Percentiles rank a stretch among this genome's conserved stretches.
Conservation (phyloP, 2,888 invertebrate genomes). For the Andrena dorsata region DNA sequence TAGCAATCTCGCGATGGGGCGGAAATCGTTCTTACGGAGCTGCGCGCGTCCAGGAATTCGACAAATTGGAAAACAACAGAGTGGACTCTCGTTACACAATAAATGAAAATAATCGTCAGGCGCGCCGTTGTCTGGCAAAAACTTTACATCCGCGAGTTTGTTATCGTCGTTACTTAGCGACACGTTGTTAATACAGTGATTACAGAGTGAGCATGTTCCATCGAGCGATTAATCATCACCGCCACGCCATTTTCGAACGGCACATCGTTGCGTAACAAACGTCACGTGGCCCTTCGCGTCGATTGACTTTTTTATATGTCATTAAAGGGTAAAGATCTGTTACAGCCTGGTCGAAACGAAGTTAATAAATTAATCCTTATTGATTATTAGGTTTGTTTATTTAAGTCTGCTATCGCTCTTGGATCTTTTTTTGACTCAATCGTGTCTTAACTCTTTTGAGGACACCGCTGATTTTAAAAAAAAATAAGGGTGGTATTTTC, state of each 20-base stretch:
- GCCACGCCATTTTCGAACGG: conserved; percentile 15
- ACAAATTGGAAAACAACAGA: conserved; percentile 13
- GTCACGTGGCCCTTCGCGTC: background rate
- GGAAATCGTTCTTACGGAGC: conserved; percentile 8
- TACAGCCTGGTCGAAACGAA: too few species aligned
- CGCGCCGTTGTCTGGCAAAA: conserved; percentile 4
- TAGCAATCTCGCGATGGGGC: conserved; percentile 6
- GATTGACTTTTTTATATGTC: background rate
- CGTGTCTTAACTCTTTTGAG: too few species aligned
- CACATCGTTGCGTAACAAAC: conserved; percentile 28
- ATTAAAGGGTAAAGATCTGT: too few species aligned
- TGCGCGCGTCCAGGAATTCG: background rate
- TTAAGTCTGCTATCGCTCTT: too few species aligned
- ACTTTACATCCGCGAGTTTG: conserved; percentile 46
- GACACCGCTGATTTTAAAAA: too few species aligned
- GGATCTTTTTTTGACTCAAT: too few species aligned
- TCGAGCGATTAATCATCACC: conserved; percentile 40
- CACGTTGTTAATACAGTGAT: conserved; percentile 38
- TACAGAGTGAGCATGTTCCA: conserved; percentile 31
- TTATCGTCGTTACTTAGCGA: conserved; percentile 57
- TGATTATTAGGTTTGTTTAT: too few species aligned
- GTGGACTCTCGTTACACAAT: conserved; percentile 31
- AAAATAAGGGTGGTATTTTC: too few species aligned
- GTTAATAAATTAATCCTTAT: too few species aligned
- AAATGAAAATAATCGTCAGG: conserved; percentile 27